Percentiles rank a stretch among this genome's conserved stretches.
Evolutionary conservation across 2,888 invertebrate genomes (phyloP).

Genomic region (Drosophila pseudotalamancana): DNA sequence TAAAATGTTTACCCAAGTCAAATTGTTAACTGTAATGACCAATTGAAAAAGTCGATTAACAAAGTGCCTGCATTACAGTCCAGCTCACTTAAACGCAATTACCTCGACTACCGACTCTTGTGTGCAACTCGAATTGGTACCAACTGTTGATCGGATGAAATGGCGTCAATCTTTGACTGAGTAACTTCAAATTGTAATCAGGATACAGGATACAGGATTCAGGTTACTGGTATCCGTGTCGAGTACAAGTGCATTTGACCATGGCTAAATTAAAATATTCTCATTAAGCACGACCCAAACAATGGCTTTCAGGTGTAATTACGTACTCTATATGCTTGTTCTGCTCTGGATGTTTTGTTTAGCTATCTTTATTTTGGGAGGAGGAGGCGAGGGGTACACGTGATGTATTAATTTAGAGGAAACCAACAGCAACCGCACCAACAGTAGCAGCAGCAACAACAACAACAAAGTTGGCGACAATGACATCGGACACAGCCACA

Average conservation of each 20-base stretch:
- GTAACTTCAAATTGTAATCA: neutral
- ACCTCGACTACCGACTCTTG: neutral
- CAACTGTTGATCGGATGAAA: conserved; percentile 21
- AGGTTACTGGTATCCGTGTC: neutral
- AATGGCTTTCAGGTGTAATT: conserved; percentile 50
- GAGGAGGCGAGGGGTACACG: conserved; percentile 9
- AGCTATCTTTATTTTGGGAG: conserved; percentile 13
- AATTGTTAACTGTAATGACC: conserved; percentile 66
- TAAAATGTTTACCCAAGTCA: conserved; percentile 67
- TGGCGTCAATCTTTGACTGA: conserved; percentile 12
- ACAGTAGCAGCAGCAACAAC: conserved; percentile 25
- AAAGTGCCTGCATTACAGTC: conserved; percentile 27
- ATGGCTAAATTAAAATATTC: conserved; percentile 67
- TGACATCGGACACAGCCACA: conserved; percentile 23
- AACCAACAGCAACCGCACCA: conserved; percentile 35
- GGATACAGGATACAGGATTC: too few relatives aligned
- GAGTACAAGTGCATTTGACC: conserved; percentile 15
- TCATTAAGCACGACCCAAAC: conserved; percentile 65
- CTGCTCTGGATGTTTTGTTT: conserved; percentile 4
- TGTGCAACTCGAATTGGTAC: neutral
- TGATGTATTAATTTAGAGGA: conserved; percentile 77
- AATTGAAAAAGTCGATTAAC: conserved; percentile 62
- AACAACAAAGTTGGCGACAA: conserved; percentile 24
- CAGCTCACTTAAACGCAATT: conserved; percentile 15
- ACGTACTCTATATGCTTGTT: conserved; percentile 30